These are phyloP conservation scores for Dendrocincla fuliginosa DNA, from an alignment of 2,797 vertebrate species.

Conservation along the genomic window DNA sequence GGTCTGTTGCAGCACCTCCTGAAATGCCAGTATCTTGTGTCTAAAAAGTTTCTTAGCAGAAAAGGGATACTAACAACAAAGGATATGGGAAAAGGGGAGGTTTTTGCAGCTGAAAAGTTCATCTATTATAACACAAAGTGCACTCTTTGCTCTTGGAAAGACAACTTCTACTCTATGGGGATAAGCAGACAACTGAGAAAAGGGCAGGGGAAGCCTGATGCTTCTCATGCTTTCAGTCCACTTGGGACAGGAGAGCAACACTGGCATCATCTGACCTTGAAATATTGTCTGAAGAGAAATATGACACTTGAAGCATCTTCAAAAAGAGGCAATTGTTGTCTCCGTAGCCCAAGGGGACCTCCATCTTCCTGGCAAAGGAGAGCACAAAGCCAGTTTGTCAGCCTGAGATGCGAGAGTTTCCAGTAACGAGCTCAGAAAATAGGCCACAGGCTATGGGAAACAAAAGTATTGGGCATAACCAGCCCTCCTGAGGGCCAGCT, in stretches of 20 bases:
- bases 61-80: not conserved
- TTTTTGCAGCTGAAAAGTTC: not conserved
- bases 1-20: not conserved
- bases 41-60: not conserved
- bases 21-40: rapidly evolving
- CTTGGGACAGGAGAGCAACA: not conserved
- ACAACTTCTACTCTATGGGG: not conserved
- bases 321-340: not conserved
- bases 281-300: not conserved
- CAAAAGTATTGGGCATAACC: not conserved
- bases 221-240: not conserved
- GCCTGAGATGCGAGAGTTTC: not conserved
- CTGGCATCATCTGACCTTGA: not conserved
- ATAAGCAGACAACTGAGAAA: not conserved
- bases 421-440: not conserved
- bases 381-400: not conserved
- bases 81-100: not conserved
- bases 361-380: not conserved
- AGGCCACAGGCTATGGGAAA: not conserved
- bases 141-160: not conserved
- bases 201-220: not conserved
- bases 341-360: not conserved
- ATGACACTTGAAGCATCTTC: not conserved
- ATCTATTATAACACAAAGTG: not conserved
- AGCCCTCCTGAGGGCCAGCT: not conserved